Conservation (phyloP, 2,888 invertebrate genomes). For the Athalia circularis region DNA sequence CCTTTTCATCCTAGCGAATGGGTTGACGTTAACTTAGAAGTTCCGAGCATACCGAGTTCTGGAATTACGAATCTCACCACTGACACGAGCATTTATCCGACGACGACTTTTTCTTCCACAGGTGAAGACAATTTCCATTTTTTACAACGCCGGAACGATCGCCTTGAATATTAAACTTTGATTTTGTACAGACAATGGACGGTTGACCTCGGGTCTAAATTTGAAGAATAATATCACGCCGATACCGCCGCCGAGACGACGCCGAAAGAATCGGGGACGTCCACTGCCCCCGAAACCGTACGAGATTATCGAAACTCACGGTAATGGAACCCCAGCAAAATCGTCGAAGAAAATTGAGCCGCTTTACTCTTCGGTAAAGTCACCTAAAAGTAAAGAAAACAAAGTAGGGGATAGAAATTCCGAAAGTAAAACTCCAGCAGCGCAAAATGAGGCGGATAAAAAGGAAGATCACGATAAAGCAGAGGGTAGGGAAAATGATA, state of each 20-base stretch:
- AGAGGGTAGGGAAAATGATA: constrained; percentile 36
- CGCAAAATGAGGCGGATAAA: constrained; percentile 48
- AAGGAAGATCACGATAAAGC: constrained; percentile 46
- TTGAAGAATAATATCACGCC: constrained; percentile 63
- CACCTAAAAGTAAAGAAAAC: constrained; percentile 50
- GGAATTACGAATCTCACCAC: constrained; percentile 63
- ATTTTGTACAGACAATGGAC: background rate
- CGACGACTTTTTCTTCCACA: constrained; percentile 52
- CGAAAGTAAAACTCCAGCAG: constrained; percentile 4
- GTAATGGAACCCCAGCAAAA: constrained; percentile 48
- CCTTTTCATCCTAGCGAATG: constrained; percentile 76
- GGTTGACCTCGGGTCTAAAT: constrained; percentile 58
- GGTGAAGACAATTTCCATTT: constrained; percentile 24
- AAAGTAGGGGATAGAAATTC: constrained; percentile 20
- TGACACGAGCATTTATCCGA: constrained; percentile 60
- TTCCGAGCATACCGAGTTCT: constrained; percentile 72
- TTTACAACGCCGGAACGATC: background rate
- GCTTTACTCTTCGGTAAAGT: constrained; percentile 65
- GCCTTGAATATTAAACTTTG: background rate
- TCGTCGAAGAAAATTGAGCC: constrained; percentile 61
- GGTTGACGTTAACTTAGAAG: constrained; percentile 77
- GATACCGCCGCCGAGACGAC: constrained; percentile 67
- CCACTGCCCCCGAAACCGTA: constrained; percentile 69
- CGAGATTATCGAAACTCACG: constrained; percentile 57
- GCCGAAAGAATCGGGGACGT: constrained; percentile 64